phyloP scores from a whole-genome alignment of 1,140 invertebrate genomes.

The Leptinotarsa texana region DNA sequence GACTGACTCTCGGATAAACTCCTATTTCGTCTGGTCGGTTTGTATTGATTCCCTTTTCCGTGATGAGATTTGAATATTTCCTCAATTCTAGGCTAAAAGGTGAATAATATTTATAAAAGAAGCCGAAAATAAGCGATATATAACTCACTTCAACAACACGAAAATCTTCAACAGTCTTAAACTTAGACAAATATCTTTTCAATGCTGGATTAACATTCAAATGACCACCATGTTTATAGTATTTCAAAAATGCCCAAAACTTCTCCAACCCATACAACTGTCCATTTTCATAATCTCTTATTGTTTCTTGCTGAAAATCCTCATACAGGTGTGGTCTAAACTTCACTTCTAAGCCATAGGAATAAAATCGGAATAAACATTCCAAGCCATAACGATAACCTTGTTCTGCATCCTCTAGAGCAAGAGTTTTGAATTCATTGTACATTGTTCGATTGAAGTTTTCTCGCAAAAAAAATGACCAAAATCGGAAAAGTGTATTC shows the following conservation, averaged over 20 bases:
- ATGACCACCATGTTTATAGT: constrained; percentile 79
- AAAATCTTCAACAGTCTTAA: constrained; percentile 95
- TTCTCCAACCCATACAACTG: constrained; percentile 98
- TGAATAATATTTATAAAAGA: not conserved
- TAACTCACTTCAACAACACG: constrained; percentile 69
- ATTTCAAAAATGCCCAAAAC: constrained; percentile 98
- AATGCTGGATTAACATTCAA: constrained; percentile 82
- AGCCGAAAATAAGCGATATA: not conserved
- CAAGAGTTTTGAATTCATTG: constrained; percentile 88
- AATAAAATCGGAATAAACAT: constrained; percentile 98
- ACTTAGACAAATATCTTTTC: constrained; percentile 80
- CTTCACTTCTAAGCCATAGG: constrained; percentile 95
- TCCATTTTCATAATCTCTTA: constrained; percentile 88
- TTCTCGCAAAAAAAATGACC: constrained; percentile 98
- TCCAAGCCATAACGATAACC: constrained; percentile 93
- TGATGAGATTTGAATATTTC: constrained; percentile 37
- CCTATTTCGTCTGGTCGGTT: constrained; percentile 37
- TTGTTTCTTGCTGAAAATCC: constrained; percentile 94
- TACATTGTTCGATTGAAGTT: constrained; percentile 99
- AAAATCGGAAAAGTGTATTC: constrained; percentile 98
- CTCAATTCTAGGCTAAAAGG: constrained; percentile 43
- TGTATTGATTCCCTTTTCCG: constrained; percentile 35
- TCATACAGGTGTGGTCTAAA: constrained; percentile 91
- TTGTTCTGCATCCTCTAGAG: constrained; percentile 87
- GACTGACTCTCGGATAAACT: constrained; percentile 45